Evolutionary conservation across 2,113 vertebrate species (phyloP), one percentile per base, ranked within the genome.

Genomic region (Alethe castanea): DNA sequence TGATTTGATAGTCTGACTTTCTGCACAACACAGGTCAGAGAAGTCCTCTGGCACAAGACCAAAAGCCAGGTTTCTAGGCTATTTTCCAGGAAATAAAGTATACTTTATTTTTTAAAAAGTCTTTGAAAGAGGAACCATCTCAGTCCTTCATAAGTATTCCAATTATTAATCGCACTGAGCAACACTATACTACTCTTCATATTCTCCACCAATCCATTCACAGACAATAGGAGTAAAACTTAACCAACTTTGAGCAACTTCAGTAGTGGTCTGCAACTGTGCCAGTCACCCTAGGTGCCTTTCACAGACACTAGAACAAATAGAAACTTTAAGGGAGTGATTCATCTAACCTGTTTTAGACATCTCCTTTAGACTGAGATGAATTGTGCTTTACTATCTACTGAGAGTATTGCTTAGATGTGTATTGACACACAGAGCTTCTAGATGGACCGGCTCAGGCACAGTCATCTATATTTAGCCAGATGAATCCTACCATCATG

Each of bases 261-360:
- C 59, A 88, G 29, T 17, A 83, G 54, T 62, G 31, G 14, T 59
- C 64, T 86, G 65, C 71, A 88, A 31, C 42, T 57, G 42, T 54
- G 19, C 42, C 42, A 47, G 79, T 90, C 92, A 86, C 66, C 59
- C 45, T 69, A 61, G 65, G 23, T 95, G 91, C 88, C 88, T 94
- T 93, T 93, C 91, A 88, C 56, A 83, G 85, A 45, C 62, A 25
- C 29, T 47, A 79, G 76, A 96, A 67, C 82, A 94, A 92, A 92
- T 14, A 92, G 86, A 92, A 94, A 62, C 8, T 83, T 86, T 73
- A 88, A 94, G 70, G 45, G 86, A 96, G 86, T 90, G 90, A 92
- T 97, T 94, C 82, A 96, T 97, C 94, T 95, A 90, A 93, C 47
- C 62, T 28, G 1, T 92, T 94, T 93, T 66, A 94, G 94, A 86